phyloP scores from a whole-genome alignment of 2,888 invertebrate genomes.

The Morpho deidamia region DNA sequence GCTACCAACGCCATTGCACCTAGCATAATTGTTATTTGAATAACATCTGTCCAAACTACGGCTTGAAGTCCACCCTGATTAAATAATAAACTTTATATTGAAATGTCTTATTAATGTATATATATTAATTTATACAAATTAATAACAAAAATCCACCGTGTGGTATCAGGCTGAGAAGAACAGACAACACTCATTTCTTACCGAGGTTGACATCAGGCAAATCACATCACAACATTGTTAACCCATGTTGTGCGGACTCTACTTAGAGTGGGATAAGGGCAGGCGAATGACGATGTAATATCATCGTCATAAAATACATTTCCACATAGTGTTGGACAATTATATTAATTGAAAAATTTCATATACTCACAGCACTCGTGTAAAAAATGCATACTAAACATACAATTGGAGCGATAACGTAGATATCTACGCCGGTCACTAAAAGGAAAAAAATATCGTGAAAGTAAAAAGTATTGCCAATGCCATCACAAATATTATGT shows the following conservation, averaged over 20 bases:
- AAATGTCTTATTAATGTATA: no score
- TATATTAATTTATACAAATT: no score
- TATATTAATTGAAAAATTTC: not conserved
- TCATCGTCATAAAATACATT: not conserved
- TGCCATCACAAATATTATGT: no score
- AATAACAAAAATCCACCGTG: no score
- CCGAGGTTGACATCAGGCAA: no score
- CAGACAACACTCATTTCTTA: no score
- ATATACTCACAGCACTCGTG: conserved; percentile 85
- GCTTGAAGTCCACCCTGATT: conserved; percentile 87
- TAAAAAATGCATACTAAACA: conserved; percentile 92
- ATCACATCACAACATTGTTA: no score
- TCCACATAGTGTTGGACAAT: no score
- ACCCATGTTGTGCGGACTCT: no score
- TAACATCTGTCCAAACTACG: conserved; percentile 90
- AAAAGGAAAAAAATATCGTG: conserved; percentile 18
- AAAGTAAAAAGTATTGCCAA: not conserved
- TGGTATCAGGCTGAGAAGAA: no score
- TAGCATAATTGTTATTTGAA: conserved; percentile 87
- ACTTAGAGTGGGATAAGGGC: no score
- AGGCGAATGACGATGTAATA: no score
- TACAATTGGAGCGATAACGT: conserved; percentile 88
- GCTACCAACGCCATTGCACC: conserved; percentile 85
- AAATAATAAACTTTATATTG: not conserved
- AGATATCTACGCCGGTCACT: conserved; percentile 91